Evolutionary conservation across 2,113 vertebrate genomes (phyloP), one percentile per base, ranked within the genome.

Genomic region (Scopus umbretta): DNA sequence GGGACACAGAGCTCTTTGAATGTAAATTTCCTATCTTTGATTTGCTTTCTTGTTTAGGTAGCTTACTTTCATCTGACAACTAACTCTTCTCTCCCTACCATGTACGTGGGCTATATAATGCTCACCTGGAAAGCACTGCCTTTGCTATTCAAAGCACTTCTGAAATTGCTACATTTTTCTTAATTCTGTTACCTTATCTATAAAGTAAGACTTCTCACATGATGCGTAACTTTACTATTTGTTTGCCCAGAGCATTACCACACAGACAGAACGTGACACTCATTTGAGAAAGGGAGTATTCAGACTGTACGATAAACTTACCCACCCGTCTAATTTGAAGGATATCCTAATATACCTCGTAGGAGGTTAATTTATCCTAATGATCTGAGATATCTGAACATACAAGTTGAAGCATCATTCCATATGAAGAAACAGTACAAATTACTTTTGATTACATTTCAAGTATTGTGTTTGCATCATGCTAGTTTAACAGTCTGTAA

Each of bases 31-130:
- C 62, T 72, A 16, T 88, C 94, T 97, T 97, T 97, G 96, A 97
- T 97, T 96, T 93, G 62, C 85, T 93, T 96, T 96, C 96, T 96
- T 96, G 96, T 97, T 96, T 95, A 92, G 93, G 94, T 85, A 90
- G 81, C 94, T 95, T 81, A 65, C 96, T 96, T 97, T 97, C 90
- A 97, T 97, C 92, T 97, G 96, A 95, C 94, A 96, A 58, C 81
- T 61, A 90, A 40, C 87, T 93, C 53, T 68, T 79, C 73, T 92
- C 84, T 83, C 56, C 45, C 56, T 72, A 78, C 9, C 34, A 73
- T 68, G 36, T 85, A 90, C 90, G 90, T 36, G 47, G 49, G 86
- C 70, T 91, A 75, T 56, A 91, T 68, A 85, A 96, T 85, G 94
- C 81, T 94, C 53, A 95, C 87, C 78, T 61, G 58, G 66, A 87